A percentile compares a stretch with the other conserved stretches of the same genome.
phyloP scores from a whole-genome alignment of 2,888 invertebrate genomes.

The Atherix ibis region DNA sequence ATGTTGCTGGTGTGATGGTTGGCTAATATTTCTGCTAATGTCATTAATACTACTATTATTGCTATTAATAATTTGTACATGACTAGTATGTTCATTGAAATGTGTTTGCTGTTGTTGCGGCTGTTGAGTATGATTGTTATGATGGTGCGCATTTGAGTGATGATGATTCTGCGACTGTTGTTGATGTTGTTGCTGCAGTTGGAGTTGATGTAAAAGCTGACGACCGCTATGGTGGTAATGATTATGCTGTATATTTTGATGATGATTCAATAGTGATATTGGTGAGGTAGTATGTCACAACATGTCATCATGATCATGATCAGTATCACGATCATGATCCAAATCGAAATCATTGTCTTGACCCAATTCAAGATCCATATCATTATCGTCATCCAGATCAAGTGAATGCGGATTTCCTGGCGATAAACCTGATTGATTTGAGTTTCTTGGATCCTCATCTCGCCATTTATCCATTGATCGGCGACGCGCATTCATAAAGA shows the following conservation, averaged over 20 bases:
- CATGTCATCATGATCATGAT: conserved; percentile 16
- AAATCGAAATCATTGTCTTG: conserved; percentile 27
- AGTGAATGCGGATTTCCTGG: conserved; percentile 21
- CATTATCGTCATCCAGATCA: conserved; percentile 24
- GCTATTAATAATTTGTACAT: conserved; percentile 8
- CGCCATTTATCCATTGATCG: conserved; percentile 98
- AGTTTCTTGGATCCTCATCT: conserved; percentile 53
- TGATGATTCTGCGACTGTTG: conserved; percentile 7
- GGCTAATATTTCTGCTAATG: too few species aligned
- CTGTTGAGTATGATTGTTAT: conserved; percentile 5
- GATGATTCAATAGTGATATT: not conserved
- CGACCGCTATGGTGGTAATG: conserved; percentile 5
- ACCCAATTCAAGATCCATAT: conserved; percentile 26
- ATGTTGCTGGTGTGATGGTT: too few species aligned
- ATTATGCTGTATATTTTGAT: conserved; percentile 8
- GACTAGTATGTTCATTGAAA: conserved; percentile 10
- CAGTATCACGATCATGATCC: conserved; percentile 16
- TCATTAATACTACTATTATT: conserved; percentile 10
- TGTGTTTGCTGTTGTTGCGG: conserved; percentile 4
- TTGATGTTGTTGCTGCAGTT: conserved; percentile 11
- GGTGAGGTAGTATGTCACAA: conserved; percentile 17
- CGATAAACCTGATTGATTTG: conserved; percentile 14
- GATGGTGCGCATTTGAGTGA: not conserved
- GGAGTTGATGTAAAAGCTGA: conserved; percentile 2
- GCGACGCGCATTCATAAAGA: conserved; percentile 99